These are phyloP conservation scores for Pyrrhosoma nymphula DNA, from an alignment of 2,888 invertebrate genomes.

Conservation along the genomic window DNA sequence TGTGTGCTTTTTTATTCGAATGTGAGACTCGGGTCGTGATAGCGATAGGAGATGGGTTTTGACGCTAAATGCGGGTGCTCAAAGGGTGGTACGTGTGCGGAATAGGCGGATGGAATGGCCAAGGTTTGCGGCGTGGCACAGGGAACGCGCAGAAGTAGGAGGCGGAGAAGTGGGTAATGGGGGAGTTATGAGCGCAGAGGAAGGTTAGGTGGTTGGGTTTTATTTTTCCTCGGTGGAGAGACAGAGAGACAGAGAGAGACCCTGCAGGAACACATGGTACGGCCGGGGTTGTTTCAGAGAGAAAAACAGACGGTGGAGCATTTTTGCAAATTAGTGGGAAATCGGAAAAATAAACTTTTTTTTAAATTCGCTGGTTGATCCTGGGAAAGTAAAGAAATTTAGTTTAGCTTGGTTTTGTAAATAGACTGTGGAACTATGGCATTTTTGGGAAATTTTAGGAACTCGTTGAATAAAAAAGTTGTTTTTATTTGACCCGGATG, in stretches of 20 bases:
- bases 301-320: background rate
- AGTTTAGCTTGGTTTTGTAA: too few relatives aligned
- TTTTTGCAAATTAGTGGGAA: background rate
- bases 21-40: slow-evolving; percentile 22
- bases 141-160: background rate
- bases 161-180: too few relatives aligned
- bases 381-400: too few relatives aligned
- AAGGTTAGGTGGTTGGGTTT: background rate
- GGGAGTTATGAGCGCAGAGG: background rate
- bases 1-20: slow-evolving; percentile 19
- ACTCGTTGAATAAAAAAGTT: too few relatives aligned
- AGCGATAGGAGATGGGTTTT: slow-evolving; percentile 13
- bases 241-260: background rate
- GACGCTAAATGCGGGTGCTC: slow-evolving; percentile 38
- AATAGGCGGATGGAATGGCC: slow-evolving; percentile 5
- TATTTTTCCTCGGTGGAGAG: background rate
- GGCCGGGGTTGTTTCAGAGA: background rate
- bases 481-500: too few relatives aligned
- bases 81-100: slow-evolving; percentile 19
- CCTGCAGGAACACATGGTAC: background rate
- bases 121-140: background rate
- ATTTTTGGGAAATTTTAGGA: too few relatives aligned
- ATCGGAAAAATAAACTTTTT: too few relatives aligned
- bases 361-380: too few relatives aligned
- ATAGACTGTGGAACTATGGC: too few relatives aligned